Percentiles rank a stretch among this genome's conserved stretches.
Evolutionary conservation across 2,888 invertebrate genomes (phyloP).

Genomic region (Xestia c-nigrum): DNA sequence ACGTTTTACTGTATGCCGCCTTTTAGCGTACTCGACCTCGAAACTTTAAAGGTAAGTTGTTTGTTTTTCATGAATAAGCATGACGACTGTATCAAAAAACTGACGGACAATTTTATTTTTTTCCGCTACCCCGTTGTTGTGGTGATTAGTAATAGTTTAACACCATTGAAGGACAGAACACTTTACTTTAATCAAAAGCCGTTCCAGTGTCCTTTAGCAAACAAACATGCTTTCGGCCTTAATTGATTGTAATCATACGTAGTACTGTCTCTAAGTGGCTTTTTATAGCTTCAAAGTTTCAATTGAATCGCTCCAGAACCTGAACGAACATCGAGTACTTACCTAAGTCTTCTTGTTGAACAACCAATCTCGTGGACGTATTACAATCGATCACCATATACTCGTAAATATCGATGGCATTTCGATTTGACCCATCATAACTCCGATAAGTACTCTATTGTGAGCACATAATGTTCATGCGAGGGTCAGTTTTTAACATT

Average conservation of each 20-base stretch:
- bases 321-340: not conserved
- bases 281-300: not conserved
- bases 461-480: conserved; percentile 9
- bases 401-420: not conserved
- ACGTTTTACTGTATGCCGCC: conserved; percentile 89
- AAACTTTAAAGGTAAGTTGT: conserved; percentile 79
- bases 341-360: not conserved
- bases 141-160: not conserved
- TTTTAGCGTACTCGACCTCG: conserved; percentile 81
- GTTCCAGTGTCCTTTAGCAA: not conserved
- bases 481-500: conserved; percentile 33
- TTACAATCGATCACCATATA: not conserved
- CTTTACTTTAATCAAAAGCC: not conserved
- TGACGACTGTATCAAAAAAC: too few relatives aligned
- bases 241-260: conserved; percentile 1
- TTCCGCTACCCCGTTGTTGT: too few relatives aligned
- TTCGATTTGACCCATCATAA: not conserved
- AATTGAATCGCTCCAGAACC: not conserved
- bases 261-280: not conserved
- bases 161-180: not conserved
- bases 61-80: not conserved
- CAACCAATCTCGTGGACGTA: not conserved
- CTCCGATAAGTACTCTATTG: not conserved
- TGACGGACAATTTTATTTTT: too few relatives aligned
- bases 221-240: not conserved